A percentile compares a stretch with the other conserved stretches of the same genome.
Evolutionary conservation across 2,113 vertebrate species (phyloP).

Genomic region (Loxodonta africana): DNA sequence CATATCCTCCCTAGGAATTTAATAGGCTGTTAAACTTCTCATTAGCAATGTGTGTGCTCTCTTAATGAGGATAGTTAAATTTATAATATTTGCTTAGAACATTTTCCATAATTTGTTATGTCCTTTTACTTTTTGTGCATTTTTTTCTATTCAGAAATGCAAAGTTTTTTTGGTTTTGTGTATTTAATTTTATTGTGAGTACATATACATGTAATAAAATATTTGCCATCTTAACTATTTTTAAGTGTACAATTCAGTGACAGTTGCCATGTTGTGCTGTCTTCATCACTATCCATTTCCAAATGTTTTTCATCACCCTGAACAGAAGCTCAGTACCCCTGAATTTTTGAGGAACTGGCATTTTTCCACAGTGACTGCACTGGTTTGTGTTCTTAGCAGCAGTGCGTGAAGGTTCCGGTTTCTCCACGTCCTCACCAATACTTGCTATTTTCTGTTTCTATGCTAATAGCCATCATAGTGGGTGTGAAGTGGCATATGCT

Average conservation of each 20-base stretch:
- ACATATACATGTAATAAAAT: background rate
- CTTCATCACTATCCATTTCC: background rate
- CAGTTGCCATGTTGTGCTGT: background rate
- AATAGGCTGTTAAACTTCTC: background rate
- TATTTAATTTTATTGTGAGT: too few species aligned
- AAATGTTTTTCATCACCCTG: too few species aligned
- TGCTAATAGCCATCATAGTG: background rate
- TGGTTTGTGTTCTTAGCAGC: background rate
- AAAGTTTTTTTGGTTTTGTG: background rate
- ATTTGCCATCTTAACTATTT: background rate
- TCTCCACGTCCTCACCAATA: background rate
- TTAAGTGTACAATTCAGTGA: background rate
- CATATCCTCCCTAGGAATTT: too few species aligned
- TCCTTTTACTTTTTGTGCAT: background rate
- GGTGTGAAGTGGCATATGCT: background rate
- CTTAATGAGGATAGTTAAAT: background rate
- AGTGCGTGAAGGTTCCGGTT: background rate
- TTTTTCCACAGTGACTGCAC: background rate
- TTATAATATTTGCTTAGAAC: background rate
- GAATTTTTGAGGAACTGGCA: background rate
- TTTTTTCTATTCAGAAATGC: constrained; percentile 24
- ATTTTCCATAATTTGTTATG: background rate
- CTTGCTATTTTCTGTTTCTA: background rate
- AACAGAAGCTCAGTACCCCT: background rate
- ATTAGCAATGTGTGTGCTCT: background rate